phyloP scores from a whole-genome alignment of 2,113 vertebrate species.

The Leptobrachium leishanense region DNA sequence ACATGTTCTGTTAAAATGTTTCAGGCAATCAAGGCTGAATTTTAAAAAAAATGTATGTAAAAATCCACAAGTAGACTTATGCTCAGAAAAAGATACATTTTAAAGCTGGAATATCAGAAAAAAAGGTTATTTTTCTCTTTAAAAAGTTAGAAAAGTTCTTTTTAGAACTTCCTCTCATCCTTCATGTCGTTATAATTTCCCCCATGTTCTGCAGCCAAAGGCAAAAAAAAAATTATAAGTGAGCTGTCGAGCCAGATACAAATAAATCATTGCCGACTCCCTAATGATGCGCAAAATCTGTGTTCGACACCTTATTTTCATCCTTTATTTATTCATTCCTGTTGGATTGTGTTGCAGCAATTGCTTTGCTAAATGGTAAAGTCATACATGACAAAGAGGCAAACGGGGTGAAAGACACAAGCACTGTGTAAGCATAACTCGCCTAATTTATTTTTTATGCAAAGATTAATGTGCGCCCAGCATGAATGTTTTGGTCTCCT shows the following conservation, averaged over 20 bases:
- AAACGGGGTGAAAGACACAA: constrained; percentile 34
- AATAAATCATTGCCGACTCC: constrained; percentile 11
- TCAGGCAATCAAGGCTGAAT: too few species aligned
- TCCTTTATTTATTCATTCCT: constrained; percentile 29
- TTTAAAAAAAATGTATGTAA: too few species aligned
- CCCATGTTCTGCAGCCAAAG: neutral
- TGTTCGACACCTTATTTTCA: constrained; percentile 6
- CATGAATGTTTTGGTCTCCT: constrained; percentile 49
- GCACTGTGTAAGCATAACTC: constrained; percentile 40
- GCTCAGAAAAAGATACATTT: too few species aligned
- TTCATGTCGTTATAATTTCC: too few species aligned
- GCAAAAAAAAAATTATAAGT: neutral
- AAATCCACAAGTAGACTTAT: too few species aligned
- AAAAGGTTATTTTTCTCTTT: too few species aligned
- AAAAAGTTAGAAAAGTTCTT: too few species aligned
- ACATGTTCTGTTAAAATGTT: too few species aligned
- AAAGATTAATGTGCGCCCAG: constrained; percentile 49
- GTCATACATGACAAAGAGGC: constrained; percentile 38
- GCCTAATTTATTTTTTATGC: constrained; percentile 50
- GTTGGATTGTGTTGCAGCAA: constrained; percentile 18
- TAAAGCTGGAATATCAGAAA: too few species aligned
- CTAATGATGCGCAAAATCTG: constrained; percentile 10
- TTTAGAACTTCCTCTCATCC: too few species aligned
- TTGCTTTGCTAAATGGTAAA: constrained; percentile 25
- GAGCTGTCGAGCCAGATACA: neutral